Evolutionary conservation across 2,113 vertebrate species (phyloP), one percentile per base, ranked within the genome.

Genomic region (Meles meles): DNA sequence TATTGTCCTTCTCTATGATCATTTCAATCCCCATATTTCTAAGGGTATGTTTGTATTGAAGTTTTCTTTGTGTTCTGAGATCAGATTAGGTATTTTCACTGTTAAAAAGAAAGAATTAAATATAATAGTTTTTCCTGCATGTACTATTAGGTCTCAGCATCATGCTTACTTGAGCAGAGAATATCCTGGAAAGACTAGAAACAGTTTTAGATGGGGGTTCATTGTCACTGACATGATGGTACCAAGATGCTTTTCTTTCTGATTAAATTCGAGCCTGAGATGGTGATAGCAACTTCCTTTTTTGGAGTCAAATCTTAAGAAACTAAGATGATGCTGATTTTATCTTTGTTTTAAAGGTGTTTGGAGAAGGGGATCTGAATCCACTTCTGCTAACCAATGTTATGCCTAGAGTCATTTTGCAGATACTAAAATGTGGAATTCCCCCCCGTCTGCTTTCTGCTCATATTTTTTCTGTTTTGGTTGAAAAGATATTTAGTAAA

Each of bases 31-130:
- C 61, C 39, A 21, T 87, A 15, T 89, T 97, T 92, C 77, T 76
- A 57, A 86, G 88, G 21, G 18, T 55, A 79, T 10, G 21, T 88
- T 80, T 82, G 69, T 65, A 52, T 52, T 79, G 47, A 79, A 79
- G 25, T 21, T 69, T 82, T 57, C 23, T 96, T 84, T 94, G 29
- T 72, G 37, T 88, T 79, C 97, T 88, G 57, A 89, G 10, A 82
- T 89, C n/a, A n/a, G 57, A 29, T 69, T 52, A 29, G 23, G 52
- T 61, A 6, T 88, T 49, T 93, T 86, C 37, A 72, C 8, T 39
- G 20, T 85, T 59, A 31, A 31, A 74, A 85, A 84, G 88, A 71
- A 90, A 88, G 79, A 57, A 20, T 34, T n/a, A 83, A 52, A n/a
- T 15, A 76, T 9, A 80, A 15, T 57, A n/a, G 4, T 89, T 17